Percentiles rank a stretch among this genome's conserved stretches.
phyloP scores from a whole-genome alignment of 2,797 vertebrate genomes.

The Carduelis carduelis region DNA sequence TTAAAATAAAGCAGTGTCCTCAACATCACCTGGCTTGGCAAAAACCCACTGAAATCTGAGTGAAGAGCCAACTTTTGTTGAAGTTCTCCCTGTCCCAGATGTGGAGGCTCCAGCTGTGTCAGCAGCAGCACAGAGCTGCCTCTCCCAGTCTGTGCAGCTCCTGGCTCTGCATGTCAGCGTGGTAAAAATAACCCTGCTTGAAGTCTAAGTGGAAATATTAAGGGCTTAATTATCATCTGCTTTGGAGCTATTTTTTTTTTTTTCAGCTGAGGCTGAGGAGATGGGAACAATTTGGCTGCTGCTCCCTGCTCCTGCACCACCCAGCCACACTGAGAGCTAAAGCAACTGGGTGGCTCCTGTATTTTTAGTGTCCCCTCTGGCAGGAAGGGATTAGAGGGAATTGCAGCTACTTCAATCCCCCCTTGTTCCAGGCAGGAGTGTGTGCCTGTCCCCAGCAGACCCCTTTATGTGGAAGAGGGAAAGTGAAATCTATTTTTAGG shows the following conservation, averaged over 20 bases:
- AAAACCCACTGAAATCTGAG: not conserved
- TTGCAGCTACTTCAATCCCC: not conserved
- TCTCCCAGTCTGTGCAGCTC: not conserved
- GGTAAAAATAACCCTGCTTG: not conserved
- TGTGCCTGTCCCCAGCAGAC: not conserved
- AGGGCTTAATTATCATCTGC: slow-evolving; percentile 7
- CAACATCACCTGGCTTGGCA: not conserved
- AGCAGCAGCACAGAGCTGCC: not conserved
- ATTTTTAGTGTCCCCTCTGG: not conserved
- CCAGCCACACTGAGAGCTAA: not conserved
- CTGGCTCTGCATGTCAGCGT: not conserved
- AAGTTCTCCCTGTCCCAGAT: not conserved
- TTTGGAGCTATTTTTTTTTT: not conserved
- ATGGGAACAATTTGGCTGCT: not conserved
- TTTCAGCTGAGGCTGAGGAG: not conserved
- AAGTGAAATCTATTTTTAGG: slow-evolving; percentile 31
- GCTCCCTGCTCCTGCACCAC: not conserved
- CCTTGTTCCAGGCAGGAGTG: not conserved
- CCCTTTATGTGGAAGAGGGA: not conserved
- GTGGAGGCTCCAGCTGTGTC: not conserved
- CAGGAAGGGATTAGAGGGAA: not conserved
- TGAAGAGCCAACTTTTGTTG: not conserved
- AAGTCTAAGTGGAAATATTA: slow-evolving; percentile 5
- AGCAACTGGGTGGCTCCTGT: not conserved
- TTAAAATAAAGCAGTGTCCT: not conserved